Evolutionary conservation across 2,797 vertebrate genomes (phyloP).

Genomic region (Oceanodroma leucorhoa): DNA sequence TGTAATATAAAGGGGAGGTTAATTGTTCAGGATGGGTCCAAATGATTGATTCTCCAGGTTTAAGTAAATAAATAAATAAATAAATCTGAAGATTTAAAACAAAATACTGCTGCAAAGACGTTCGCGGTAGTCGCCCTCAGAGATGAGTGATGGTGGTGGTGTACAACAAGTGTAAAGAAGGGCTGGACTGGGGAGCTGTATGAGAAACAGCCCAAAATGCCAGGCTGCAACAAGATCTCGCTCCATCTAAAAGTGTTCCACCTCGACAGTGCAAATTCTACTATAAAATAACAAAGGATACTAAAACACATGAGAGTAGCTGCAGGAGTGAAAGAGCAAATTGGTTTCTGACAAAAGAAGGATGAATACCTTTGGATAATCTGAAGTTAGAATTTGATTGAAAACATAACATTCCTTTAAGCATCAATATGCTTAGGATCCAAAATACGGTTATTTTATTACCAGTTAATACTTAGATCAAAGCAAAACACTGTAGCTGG

Average conservation of each 20-base stretch:
- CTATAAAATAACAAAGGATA: background rate
- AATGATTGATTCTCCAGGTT: background rate
- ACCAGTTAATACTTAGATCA: slow-evolving; percentile 51
- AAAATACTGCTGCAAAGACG: background rate
- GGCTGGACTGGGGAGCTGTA: background rate
- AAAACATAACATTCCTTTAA: slow-evolving; percentile 69
- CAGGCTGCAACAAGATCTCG: background rate
- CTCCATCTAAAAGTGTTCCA: slow-evolving; percentile 20
- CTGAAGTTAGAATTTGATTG: slow-evolving; percentile 47
- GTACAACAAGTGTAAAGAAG: slow-evolving; percentile 8
- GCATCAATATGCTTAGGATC: slow-evolving; percentile 25
- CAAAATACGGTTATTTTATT: slow-evolving; percentile 55
- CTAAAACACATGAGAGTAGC: slow-evolving; percentile 23
- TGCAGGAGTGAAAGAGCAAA: slow-evolving; percentile 15
- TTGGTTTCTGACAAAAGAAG: slow-evolving; percentile 43
- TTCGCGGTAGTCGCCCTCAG: background rate
- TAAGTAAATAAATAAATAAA: background rate
- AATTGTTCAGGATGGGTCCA: slow-evolving; percentile 52
- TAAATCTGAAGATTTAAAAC: background rate
- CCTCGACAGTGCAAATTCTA: background rate
- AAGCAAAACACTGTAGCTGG: slow-evolving; percentile 38
- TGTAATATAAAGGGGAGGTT: slow-evolving; percentile 45
- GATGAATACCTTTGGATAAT: slow-evolving; percentile 46
- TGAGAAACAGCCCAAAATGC: background rate
- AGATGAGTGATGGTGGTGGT: background rate